Evolutionary conservation across 2,797 vertebrate genomes (phyloP).

Genomic region (Acridotheres tristis): DNA sequence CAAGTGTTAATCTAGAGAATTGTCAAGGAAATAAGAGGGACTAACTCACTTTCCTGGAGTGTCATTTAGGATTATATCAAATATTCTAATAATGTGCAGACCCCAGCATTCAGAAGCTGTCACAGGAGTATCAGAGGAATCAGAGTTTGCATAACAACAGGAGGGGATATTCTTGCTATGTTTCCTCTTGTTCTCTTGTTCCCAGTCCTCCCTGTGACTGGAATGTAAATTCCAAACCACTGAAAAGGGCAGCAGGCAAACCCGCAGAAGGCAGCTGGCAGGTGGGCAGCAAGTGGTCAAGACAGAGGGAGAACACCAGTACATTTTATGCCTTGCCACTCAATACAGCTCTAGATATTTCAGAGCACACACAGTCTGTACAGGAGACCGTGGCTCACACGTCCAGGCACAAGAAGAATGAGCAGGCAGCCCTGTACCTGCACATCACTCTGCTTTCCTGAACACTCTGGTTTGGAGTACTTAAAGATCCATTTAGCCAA

Average conservation of each 20-base stretch:
- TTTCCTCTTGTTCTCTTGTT: slow-evolving; percentile 38
- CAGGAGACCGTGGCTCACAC: background rate
- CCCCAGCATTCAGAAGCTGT: background rate
- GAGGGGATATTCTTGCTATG: background rate
- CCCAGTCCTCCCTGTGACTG: background rate
- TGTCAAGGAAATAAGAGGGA: slow-evolving; percentile 37
- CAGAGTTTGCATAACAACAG: slow-evolving; percentile 20
- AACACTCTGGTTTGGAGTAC: background rate
- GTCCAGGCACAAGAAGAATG: background rate
- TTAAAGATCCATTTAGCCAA: background rate
- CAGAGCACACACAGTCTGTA: background rate
- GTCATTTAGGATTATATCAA: slow-evolving; percentile 28
- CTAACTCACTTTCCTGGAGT: slow-evolving; percentile 28
- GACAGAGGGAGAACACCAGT: background rate
- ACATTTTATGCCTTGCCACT: background rate
- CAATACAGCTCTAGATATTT: background rate
- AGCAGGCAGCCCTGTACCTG: background rate
- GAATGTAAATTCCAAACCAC: slow-evolving; percentile 24
- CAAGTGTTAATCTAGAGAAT: slow-evolving; percentile 30
- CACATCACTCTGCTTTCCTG: background rate
- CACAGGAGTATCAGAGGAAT: background rate
- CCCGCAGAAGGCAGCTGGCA: background rate
- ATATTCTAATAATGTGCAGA: slow-evolving; percentile 16
- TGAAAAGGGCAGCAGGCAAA: background rate
- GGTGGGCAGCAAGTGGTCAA: slow-evolving; percentile 8